Evolutionary conservation across 2,113 vertebrate genomes (phyloP).

Genomic region (Orthonyx spaldingii): DNA sequence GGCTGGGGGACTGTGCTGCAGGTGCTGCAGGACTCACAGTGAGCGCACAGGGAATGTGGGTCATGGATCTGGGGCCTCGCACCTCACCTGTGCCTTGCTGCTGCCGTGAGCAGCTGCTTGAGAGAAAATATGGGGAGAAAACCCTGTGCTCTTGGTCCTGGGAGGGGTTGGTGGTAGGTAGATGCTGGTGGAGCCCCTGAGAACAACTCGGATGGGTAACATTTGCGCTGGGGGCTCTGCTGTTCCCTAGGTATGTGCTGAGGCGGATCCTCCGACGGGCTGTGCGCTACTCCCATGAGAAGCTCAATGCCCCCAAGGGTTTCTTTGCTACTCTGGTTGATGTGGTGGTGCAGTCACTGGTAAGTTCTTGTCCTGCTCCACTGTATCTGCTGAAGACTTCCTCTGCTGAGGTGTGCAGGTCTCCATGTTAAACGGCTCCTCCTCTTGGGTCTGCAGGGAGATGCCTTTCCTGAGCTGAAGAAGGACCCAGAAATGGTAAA

Average conservation of each 20-base stretch:
- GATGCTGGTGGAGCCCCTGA: background rate
- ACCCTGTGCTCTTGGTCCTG: background rate
- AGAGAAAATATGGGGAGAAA: background rate
- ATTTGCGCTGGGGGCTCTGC: background rate
- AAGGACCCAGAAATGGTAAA: conserved; percentile 98
- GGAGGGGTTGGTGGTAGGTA: background rate
- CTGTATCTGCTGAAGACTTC: background rate
- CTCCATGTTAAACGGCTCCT: background rate
- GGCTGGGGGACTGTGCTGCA: background rate
- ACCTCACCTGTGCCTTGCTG: background rate
- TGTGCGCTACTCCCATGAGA: conserved; percentile 93
- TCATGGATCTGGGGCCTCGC: background rate
- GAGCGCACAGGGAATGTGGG: background rate
- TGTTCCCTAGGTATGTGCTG: conserved; percentile 84
- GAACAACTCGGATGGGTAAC: background rate
- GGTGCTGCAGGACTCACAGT: background rate
- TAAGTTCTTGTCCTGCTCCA: conserved; percentile 52
- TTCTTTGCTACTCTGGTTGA: conserved; percentile 95
- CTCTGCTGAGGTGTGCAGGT: background rate
- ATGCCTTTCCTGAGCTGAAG: conserved; percentile 93
- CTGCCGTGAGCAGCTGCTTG: background rate
- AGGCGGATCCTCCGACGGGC: conserved; percentile 94
- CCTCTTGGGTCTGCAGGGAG: conserved; percentile 73
- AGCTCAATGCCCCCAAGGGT: conserved; percentile 87
- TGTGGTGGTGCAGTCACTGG: conserved; percentile 91